These are phyloP conservation scores for Molorchus minor DNA, from an alignment of 2,888 invertebrate genomes.

Conservation along the genomic window DNA sequence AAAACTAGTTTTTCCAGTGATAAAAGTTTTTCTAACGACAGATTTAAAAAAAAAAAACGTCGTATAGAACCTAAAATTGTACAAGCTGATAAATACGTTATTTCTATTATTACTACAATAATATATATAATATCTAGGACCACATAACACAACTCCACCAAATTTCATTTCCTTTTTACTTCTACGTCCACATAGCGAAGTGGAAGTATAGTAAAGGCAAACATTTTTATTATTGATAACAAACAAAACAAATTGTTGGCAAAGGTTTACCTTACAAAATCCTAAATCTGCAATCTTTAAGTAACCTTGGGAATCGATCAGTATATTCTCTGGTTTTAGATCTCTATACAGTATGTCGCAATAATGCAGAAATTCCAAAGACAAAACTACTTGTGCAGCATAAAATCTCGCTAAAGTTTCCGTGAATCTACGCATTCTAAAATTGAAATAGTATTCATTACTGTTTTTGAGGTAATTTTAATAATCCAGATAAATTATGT, in stretches of 20 bases:
- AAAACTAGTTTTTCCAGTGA: too few relatives aligned
- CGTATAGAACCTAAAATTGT: too few relatives aligned
- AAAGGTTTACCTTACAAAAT: conserved; percentile 79
- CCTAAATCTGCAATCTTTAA: conserved; percentile 94
- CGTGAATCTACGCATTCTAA: conserved; percentile 66
- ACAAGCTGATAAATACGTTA: too few relatives aligned
- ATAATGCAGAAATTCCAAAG: conserved; percentile 90
- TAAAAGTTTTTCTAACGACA: too few relatives aligned
- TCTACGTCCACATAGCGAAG: not conserved
- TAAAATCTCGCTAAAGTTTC: conserved; percentile 88
- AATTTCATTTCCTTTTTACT: not conserved
- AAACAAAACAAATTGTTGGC: not conserved
- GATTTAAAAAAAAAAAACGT: too few relatives aligned
- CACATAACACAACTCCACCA: not conserved
- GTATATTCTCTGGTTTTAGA: conserved; percentile 91
- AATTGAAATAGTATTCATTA: conserved; percentile 1
- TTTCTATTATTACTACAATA: too few relatives aligned
- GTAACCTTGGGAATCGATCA: conserved; percentile 82
- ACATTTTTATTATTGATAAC: not conserved
- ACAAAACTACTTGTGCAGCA: conserved; percentile 87
- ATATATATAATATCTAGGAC: not conserved
- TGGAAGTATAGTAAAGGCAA: not conserved
- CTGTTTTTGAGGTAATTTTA: too few relatives aligned
- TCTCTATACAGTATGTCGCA: conserved; percentile 90
- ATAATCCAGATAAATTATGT: not conserved